phyloP scores from a whole-genome alignment of 2,113 vertebrate species.

The Todiramphus chloris region DNA sequence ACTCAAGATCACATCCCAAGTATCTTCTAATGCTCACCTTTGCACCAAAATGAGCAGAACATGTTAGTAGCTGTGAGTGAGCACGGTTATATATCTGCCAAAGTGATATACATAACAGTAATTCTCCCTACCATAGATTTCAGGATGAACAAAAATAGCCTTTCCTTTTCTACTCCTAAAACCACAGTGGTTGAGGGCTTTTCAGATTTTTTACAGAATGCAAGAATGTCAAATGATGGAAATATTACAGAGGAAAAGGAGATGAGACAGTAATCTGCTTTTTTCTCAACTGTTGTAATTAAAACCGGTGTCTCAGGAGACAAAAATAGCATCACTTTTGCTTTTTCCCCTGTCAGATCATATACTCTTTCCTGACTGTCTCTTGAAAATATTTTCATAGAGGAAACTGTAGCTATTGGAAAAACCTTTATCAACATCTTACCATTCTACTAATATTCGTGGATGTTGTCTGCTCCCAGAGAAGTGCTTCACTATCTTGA shows the following conservation, averaged over 20 bases:
- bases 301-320: background rate
- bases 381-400: slow-evolving; percentile 18
- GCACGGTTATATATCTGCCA: background rate
- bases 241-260: background rate
- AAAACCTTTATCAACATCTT: background rate
- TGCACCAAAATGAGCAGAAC: background rate
- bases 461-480: background rate
- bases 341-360: background rate
- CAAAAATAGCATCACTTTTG: slow-evolving; percentile 12
- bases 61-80: background rate
- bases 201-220: background rate
- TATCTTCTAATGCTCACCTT: background rate
- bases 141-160: background rate
- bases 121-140: background rate
- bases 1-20: background rate
- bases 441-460: background rate
- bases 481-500: background rate
- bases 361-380: background rate
- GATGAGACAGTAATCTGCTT: background rate
- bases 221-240: background rate
- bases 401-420: background rate
- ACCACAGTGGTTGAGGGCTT: background rate
- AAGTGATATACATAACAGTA: background rate
- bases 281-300: slow-evolving; percentile 8
- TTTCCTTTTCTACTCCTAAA: background rate